phyloP scores from a whole-genome alignment of 1,140 invertebrate genomes.

The Drosophila nigromelanica region DNA sequence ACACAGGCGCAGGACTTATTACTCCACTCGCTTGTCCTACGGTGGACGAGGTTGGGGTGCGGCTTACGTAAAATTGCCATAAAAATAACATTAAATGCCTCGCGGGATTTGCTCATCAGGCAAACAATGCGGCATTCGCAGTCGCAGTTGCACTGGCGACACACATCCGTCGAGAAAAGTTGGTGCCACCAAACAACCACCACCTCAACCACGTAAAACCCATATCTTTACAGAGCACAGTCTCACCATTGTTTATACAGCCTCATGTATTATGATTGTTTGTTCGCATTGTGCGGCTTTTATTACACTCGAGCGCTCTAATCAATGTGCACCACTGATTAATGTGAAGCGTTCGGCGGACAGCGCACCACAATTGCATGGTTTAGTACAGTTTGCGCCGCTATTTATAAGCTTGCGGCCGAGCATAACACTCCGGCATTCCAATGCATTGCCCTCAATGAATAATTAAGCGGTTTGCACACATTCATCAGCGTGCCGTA shows the following conservation, averaged over 20 bases:
- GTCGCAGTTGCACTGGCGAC: slow-evolving; percentile 14
- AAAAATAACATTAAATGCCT: slow-evolving; percentile 60
- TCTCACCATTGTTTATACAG: slow-evolving; percentile 21
- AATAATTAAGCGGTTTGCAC: slow-evolving; percentile 79
- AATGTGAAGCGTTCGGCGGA: slow-evolving; percentile 46
- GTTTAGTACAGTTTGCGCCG: slow-evolving; percentile 40
- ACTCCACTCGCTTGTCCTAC: too few relatives aligned
- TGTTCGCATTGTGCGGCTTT: slow-evolving; percentile 43
- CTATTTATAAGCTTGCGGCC: slow-evolving; percentile 69
- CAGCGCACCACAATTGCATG: slow-evolving; percentile 56
- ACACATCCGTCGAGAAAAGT: slow-evolving; percentile 38
- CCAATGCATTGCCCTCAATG: slow-evolving; percentile 79
- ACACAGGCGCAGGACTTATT: slow-evolving; percentile 7
- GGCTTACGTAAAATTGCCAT: slow-evolving; percentile 48
- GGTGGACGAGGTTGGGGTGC: background rate
- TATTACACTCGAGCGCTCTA: slow-evolving; percentile 51
- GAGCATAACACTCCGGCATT: slow-evolving; percentile 52
- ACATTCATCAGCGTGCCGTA: slow-evolving; percentile 59
- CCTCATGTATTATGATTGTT: slow-evolving; percentile 38
- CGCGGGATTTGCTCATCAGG: slow-evolving; percentile 40
- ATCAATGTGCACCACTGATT: slow-evolving; percentile 72
- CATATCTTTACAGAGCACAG: background rate
- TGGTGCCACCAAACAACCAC: slow-evolving; percentile 2
- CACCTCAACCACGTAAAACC: too few relatives aligned
- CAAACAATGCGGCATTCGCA: slow-evolving; percentile 36